Percentiles rank a stretch among this genome's conserved stretches.
These are phyloP conservation scores for Eulemur coronatus DNA, from an alignment of 2,797 vertebrate species.

Conservation along the genomic window DNA sequence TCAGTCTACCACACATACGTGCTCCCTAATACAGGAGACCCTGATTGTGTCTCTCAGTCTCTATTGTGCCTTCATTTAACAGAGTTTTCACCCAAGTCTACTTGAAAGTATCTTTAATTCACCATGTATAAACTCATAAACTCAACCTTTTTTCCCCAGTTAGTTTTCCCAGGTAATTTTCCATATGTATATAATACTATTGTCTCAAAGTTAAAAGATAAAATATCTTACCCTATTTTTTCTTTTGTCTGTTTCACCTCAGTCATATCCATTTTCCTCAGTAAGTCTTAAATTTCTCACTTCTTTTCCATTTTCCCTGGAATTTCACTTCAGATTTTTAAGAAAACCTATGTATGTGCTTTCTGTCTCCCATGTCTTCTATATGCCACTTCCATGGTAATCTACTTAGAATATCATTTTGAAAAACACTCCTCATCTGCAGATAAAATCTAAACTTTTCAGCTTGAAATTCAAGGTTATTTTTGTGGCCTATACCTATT, in stretches of 20 bases:
- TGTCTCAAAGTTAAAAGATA: background rate
- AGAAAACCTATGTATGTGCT: background rate
- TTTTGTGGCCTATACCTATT: background rate
- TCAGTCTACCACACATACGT: background rate
- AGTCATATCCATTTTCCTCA: background rate
- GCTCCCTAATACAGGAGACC: background rate
- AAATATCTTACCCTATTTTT: background rate
- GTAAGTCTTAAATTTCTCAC: background rate
- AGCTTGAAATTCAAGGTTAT: constrained; percentile 14
- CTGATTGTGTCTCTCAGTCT: background rate
- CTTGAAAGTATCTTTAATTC: background rate
- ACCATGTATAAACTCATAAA: background rate
- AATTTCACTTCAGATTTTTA: background rate
- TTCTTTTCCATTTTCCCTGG: background rate
- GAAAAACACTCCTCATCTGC: background rate
- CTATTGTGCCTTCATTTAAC: background rate
- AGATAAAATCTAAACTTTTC: constrained; percentile 4
- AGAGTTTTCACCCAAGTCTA: background rate
- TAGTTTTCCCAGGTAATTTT: background rate
- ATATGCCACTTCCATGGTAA: background rate
- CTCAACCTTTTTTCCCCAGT: background rate
- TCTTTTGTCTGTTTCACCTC: background rate
- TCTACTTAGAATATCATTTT: background rate
- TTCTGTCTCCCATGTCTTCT: background rate
- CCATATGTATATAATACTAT: background rate